A percentile compares a stretch with the other conserved stretches of the same genome.
Conservation (phyloP, 2,113 vertebrate species). For the Platanista minor region DNA sequence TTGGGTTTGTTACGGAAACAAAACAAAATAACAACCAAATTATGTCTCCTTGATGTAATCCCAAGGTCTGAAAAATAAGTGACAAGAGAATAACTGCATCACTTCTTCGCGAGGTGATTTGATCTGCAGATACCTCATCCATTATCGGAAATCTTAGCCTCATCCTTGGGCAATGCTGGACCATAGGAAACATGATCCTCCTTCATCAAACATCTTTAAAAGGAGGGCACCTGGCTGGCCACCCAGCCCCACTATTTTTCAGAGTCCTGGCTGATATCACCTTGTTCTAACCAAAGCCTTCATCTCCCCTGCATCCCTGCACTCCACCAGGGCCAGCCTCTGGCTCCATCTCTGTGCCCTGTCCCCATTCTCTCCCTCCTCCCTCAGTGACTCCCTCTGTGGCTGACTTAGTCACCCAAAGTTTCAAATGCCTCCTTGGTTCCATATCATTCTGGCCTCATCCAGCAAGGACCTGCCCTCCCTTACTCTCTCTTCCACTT, state of each 20-base stretch:
- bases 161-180: too few relatives aligned
- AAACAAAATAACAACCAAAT: background rate
- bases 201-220: background rate
- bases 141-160: background rate
- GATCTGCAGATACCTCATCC: too few relatives aligned
- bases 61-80: background rate
- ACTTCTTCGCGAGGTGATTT: background rate
- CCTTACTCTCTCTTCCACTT: background rate
- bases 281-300: background rate
- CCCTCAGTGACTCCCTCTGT: background rate
- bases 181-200: too few relatives aligned
- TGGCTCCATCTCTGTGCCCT: background rate
- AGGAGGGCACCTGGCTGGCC: background rate
- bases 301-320: rapidly evolving
- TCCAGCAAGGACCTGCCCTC: background rate
- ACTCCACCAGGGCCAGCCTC: rapidly evolving
- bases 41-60: background rate
- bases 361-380: background rate
- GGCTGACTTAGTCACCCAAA: background rate
- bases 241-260: background rate
- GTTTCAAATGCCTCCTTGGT: background rate
- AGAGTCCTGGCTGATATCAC: background rate
- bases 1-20: background rate
- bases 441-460: background rate
- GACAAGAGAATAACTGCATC: background rate